Evolutionary conservation across 1,140 invertebrate genomes (phyloP), one percentile per base, ranked within the genome.

Genomic region (Heterodera schachtii): DNA sequence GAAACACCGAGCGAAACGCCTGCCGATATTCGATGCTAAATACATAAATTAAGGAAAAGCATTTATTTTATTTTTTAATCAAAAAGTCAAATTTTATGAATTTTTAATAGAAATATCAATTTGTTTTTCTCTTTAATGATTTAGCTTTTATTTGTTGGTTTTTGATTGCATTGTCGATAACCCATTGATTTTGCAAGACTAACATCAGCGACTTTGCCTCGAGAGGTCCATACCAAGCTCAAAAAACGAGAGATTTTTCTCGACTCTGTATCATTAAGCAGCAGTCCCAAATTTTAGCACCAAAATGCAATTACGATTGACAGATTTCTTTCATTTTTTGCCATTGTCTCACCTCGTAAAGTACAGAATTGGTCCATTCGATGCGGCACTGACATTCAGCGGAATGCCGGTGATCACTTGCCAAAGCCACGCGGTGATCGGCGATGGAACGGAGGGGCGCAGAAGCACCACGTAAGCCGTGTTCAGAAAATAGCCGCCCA

Each of bases 311-410:
- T 69, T 31, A 8, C 11, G 19, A 6, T 70, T 21, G 11, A n/a
- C n/a, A 16, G 67, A 9, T 16, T 70, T 71, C 21, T 21, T 71
- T 46, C 21, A 13, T 71, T 4, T 71, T 71, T 31, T 31, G 31
- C 31, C 1, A 31, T 31, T 31, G 31, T 31, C 31, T 31, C 31
- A 71, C 69, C 69, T 71, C 41, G 69, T 71, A 9, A 41, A 43
- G 69, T 71, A 71, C 69, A 71, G 69, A 71, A 71, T 71, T 41
- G 69, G 69, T 13, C 69, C 69, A 7, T 71, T 71, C 41, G 69
- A 71, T 9, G 69, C 69, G n/a, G 69, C 69, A 71, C 69, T 71
- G 69, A 71, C 43, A 41, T 71, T 71, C 69, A 71, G 21, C 6
- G 69, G 44, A 46, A 71, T 43, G n/a, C 3, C 31, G 41, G 31